Percentiles rank a stretch among this genome's conserved stretches.
These are phyloP conservation scores for Selene dorsalis DNA, from an alignment of 2,797 vertebrate genomes.

Conservation along the genomic window DNA sequence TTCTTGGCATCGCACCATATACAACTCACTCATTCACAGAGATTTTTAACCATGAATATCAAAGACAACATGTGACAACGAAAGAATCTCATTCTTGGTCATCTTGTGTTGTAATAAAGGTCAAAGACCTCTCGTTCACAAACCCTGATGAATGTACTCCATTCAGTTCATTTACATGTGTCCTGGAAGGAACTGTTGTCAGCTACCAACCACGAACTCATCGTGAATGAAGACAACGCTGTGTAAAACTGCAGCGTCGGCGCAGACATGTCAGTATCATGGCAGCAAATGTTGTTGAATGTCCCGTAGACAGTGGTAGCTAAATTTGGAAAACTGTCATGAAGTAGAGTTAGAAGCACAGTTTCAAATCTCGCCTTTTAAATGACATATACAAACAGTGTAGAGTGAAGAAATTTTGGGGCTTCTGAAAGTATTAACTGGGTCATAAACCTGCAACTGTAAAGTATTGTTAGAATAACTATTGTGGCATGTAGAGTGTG, in stretches of 20 bases:
- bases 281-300: background rate
- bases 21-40: background rate
- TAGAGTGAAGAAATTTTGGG: background rate
- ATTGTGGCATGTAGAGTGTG: background rate
- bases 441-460: background rate
- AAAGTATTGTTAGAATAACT: background rate
- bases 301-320: background rate
- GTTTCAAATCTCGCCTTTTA: no score
- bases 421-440: background rate
- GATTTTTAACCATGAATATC: background rate
- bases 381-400: background rate
- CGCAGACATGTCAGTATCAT: background rate
- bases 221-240: conserved; percentile 1
- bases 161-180: background rate
- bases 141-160: background rate
- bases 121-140: conserved; percentile 6
- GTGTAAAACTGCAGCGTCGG: background rate
- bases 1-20: background rate
- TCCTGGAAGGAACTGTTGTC: background rate
- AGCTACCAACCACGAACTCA: background rate
- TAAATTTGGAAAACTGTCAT: background rate
- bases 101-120: background rate
- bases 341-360: background rate
- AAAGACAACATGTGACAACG: background rate
- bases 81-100: background rate